Conservation (phyloP, 2,888 invertebrate species). For the Mellilla xanthometata region DNA sequence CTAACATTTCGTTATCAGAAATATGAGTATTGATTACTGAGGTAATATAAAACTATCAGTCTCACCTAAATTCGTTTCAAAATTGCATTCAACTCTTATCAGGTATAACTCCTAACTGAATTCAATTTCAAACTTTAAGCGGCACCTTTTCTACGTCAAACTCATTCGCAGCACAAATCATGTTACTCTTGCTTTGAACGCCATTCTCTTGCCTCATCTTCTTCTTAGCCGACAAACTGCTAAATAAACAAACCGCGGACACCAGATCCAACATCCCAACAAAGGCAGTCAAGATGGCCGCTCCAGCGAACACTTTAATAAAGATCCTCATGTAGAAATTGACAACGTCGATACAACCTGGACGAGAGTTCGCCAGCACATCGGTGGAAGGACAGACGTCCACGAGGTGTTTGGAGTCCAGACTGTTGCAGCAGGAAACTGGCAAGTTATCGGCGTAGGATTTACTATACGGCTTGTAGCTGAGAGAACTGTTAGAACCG, state of each 20-base stretch:
- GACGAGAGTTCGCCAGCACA: background rate
- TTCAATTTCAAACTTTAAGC: too few species aligned
- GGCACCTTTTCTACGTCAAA: background rate
- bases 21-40: too few species aligned
- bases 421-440: conserved; percentile 2
- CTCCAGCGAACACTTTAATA: background rate
- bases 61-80: too few species aligned
- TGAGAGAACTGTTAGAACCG: background rate
- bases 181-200: background rate
- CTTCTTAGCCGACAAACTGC: background rate
- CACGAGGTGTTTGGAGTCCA: background rate
- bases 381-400: background rate
- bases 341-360: background rate
- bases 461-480: background rate
- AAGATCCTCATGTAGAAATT: background rate
- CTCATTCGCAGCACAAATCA: background rate
- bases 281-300: background rate
- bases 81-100: too few species aligned
- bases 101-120: too few species aligned
- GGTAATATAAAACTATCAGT: too few species aligned
- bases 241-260: background rate
- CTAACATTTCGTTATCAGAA: too few species aligned
- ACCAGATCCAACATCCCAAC: background rate
- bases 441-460: background rate
- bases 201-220: background rate